A percentile compares a stretch with the other conserved stretches of the same genome.
Evolutionary conservation across 2,888 invertebrate species (phyloP).

Genomic region (Entomobrya multifasciata): DNA sequence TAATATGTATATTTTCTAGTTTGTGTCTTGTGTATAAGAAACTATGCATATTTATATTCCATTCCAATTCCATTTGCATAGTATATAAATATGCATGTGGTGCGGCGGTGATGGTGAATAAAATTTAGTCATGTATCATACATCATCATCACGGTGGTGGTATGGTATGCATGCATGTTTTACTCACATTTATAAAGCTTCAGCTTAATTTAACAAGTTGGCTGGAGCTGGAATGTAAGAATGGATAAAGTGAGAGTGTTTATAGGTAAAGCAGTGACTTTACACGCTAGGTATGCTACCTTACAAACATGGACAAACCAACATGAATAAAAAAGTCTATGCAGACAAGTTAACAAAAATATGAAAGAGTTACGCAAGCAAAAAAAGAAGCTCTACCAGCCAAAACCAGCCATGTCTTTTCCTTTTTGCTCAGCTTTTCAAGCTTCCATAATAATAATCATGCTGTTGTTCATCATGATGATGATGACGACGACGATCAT

Average conservation of each 20-base stretch:
- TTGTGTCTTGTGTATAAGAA: too few species aligned
- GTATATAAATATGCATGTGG: conserved; percentile 38
- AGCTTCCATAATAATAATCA: background rate
- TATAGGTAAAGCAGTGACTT: background rate
- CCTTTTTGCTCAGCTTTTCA: conserved; percentile 47
- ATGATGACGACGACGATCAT: conserved; percentile 50
- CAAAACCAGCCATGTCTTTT: conserved; percentile 48
- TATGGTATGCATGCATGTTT: conserved; percentile 24
- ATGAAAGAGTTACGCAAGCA: background rate
- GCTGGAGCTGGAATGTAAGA: background rate
- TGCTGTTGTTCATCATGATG: conserved; percentile 39
- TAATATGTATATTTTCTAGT: background rate
- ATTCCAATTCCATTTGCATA: background rate
- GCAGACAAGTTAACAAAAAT: conserved; percentile 28
- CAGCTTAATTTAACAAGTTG: conserved; percentile 25
- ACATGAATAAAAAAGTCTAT: conserved; percentile 4
- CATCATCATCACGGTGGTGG: conserved; percentile 42
- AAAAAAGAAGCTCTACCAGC: conserved; percentile 3
- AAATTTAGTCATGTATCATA: conserved; percentile 63
- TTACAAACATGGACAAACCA: conserved; percentile 50
- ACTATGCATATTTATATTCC: background rate
- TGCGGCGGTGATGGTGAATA: conserved; percentile 27
- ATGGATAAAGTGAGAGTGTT: background rate
- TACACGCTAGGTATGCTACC: background rate
- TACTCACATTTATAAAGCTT: conserved; percentile 27